These are phyloP conservation scores for Platygyra sinensis DNA, from an alignment of 64 coral and sea anemone genomes.

Conservation along the genomic window DNA sequence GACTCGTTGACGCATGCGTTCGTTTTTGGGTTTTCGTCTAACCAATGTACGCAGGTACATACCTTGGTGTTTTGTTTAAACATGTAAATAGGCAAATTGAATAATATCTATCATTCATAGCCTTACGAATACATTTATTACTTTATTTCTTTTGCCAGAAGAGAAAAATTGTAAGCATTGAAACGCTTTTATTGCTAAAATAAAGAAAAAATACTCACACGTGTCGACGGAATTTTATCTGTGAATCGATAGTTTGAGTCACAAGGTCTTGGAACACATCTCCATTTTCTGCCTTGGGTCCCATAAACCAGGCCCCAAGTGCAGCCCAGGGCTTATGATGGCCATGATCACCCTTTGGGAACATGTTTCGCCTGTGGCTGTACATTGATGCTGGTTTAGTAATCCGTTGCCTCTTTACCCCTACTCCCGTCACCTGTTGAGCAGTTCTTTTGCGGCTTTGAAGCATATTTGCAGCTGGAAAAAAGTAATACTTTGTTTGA, in stretches of 20 bases:
- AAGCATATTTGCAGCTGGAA: background rate
- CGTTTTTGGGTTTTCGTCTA: too few relatives aligned
- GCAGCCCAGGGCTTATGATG: conserved; percentile 48
- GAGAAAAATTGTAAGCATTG: too few relatives aligned
- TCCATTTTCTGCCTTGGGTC: conserved; percentile 63
- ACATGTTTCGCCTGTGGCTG: background rate
- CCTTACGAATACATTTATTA: too few relatives aligned
- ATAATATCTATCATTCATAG: too few relatives aligned
- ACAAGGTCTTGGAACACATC: conserved; percentile 60
- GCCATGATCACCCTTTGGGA: background rate
- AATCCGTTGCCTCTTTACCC: conserved; percentile 1
- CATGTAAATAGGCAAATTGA: too few relatives aligned
- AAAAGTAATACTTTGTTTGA: background rate
- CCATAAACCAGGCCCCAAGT: conserved; percentile 59
- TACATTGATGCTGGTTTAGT: conserved; percentile 5
- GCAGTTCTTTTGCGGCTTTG: conserved; percentile 2
- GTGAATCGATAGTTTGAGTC: conserved; percentile 44
- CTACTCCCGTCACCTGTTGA: background rate
- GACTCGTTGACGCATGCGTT: too few relatives aligned
- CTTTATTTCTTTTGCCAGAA: too few relatives aligned
- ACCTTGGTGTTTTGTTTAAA: too few relatives aligned
- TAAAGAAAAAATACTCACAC: background rate
- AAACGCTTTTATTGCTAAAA: background rate
- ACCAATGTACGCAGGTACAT: too few relatives aligned
- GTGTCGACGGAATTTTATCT: conserved; percentile 52